phyloP scores from a whole-genome alignment of 2,113 vertebrate genomes.

The Tetrax tetrax region DNA sequence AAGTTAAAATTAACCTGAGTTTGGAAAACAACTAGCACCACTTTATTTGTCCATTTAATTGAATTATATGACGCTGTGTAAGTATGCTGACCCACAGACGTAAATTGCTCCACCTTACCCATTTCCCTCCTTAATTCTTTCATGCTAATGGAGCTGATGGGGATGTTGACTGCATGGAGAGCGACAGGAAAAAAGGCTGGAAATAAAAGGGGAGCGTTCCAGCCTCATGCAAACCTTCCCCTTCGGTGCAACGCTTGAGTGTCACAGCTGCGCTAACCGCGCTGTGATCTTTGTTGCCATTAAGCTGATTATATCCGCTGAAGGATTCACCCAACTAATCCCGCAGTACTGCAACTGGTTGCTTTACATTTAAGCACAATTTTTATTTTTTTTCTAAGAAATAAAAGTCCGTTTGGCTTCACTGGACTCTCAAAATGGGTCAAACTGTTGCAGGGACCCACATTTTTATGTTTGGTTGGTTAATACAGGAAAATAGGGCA shows the following conservation, averaged over 20 bases:
- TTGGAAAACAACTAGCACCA: slow-evolving; percentile 68
- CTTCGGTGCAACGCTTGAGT: neutral
- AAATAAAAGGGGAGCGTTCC: neutral
- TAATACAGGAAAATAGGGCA: neutral
- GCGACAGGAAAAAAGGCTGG: neutral
- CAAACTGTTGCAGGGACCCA: neutral
- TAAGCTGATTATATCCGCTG: slow-evolving; percentile 64
- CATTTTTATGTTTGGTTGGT: neutral
- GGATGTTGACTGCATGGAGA: slow-evolving; percentile 47
- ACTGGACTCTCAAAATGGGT: neutral
- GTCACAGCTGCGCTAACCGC: slow-evolving; percentile 43
- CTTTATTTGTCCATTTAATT: slow-evolving; percentile 78
- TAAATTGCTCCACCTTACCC: slow-evolving; percentile 69
- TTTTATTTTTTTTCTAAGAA: neutral
- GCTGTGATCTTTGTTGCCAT: slow-evolving; percentile 68
- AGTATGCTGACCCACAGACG: slow-evolving; percentile 53
- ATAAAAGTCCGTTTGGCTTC: neutral
- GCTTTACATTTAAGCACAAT: slow-evolving; percentile 22
- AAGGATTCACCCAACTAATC: slow-evolving; percentile 64
- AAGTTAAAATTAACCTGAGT: slow-evolving; percentile 75
- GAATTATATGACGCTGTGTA: slow-evolving; percentile 69
- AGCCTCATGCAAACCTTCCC: neutral
- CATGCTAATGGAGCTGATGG: slow-evolving; percentile 58
- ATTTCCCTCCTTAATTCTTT: slow-evolving; percentile 60
- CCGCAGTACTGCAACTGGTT: slow-evolving; percentile 30